Base-by-base conservation (phyloP, 1,140 invertebrate genomes). In the Philotrypesis tridentata region DNA sequence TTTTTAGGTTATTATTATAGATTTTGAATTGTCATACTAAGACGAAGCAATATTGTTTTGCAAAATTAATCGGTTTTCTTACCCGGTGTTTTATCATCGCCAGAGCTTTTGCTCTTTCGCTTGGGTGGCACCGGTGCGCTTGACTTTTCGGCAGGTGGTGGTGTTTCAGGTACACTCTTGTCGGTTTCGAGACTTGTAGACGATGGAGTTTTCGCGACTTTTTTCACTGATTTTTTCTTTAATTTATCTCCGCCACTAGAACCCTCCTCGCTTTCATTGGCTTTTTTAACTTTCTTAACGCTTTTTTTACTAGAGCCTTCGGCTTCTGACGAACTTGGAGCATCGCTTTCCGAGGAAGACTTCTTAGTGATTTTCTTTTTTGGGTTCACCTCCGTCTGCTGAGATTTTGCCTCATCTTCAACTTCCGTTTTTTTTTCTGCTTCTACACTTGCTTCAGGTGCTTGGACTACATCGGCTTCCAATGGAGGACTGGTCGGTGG, bases 41-140 rank as follows among this genome's bases (percentile, higher is more conserved):
- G 48, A 55, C 33, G 14, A 68, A 68, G 75, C 37, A 23, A 11
- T 27, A 48, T 43, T 78, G 12, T 48, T 67, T 55, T 70, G 43
- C 48, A 0, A 7, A 55, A 71, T 72, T 87, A 81, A 12, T 87
- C 82, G 17, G 60, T 63, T 74, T 86, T 87, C 14, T 86, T 85
- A 83, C 85, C 85, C 29, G 71, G 61, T 60, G 82, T 5, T 48
- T 85, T 89, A 9, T 86, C 72, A 48, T 86, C 86, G 23, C 84
- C 72, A 11, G 80, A 65, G 9, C 14, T 55, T 85, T 91, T 92
- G 11, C 74, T 48, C 87, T 92, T 92, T 83, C 92, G 85, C 67
- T 92, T 92, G 0, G 92, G 91, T 7, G 92, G 92, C 70, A 92
- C 85, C 29, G 92, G 92, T 21, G 84, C 82, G 33, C 92, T 88